Evolutionary conservation across 1,140 invertebrate genomes (phyloP), one percentile per base, ranked within the genome.

Genomic region (Zelostemma sp.): DNA sequence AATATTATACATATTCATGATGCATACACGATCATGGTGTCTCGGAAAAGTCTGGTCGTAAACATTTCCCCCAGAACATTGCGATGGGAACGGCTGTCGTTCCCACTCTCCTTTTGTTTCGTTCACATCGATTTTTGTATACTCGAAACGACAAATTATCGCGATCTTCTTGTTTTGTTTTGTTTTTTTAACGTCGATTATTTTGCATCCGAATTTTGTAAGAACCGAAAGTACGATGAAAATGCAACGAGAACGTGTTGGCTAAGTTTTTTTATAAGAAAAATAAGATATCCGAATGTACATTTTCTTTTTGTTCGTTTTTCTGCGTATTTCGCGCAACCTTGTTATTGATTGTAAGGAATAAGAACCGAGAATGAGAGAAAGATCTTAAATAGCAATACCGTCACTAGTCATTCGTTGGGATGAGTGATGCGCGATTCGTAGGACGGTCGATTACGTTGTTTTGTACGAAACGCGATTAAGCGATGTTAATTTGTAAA

Each of bases 1-100:
- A 70, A 73, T 75, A 77, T 73, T 72, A 77, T 75, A 75, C 69
- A 77, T 73, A 77, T 67, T 70, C 61, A 64, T 61, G 55, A 60
- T 60, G 33, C 33, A 65, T 49, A 59, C 25, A 51, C 62, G 49
- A 59, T 71, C 68, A 71, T 71, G 68, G 68, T 71, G 68, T 71
- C 68, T 71, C 54, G 54, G 56, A 55, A n/a, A 66, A 71, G 64
- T 66, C 62, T 71, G 68, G 68, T 62, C 54, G 58, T 50, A 58
- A 41, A 60, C 18, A 62, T 65, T 54, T 40, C 35, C 33, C 45
- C 55, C 50, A 45, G 50, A 60, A 62, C 46, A 41, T 63, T 59
- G 25, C 46, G 62, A 65, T 45, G 55, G 33, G 25, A 60, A 60
- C 50, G 54, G 59, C 58, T 31, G 33, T 53, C 8, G 5, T 48